Base-by-base conservation (phyloP, 2,888 invertebrate genomes). In the Argynnis bischoffii region DNA sequence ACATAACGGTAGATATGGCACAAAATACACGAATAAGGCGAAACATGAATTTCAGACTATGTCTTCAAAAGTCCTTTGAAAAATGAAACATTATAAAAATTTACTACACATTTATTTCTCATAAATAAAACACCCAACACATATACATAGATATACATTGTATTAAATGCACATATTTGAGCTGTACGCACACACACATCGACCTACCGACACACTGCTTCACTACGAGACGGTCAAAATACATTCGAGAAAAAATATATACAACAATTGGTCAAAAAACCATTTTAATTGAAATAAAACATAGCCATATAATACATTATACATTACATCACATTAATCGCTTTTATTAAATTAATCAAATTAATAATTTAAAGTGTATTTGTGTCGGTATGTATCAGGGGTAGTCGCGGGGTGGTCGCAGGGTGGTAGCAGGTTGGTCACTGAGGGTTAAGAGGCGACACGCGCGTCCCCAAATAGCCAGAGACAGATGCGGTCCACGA, bases 381-480 rank as follows among this genome's bases (percentile, higher is more conserved):
- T 41, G 11, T 41, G 8, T 41, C 11, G 35, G 35, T 41, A 41
- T 11, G 1, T 41, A 41, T 8, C 35, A 41, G 2, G 35, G 2
- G 11, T 41, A 41, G 35, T 41, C 11, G 35, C 11, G 8, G 11
- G 35, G 11, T 41, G 35, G 35, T 41, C 35, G 35, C 11, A 11
- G 74, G 78, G 76, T 15, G 75, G 72, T 72, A 54, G 16, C 5
- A n/a, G 50, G 6, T 2, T 41, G 11, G 35, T 41, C 35, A 11
- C 11, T 11, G 74, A n/a, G 50, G 6, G 50, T 51, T 51, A n/a
- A 16, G n/a, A 51, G 6, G 50, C 16, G 50, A 59, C 69, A 82
- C 94, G 94, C 55, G 97, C 97, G 88, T 97, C 97, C 31, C 98
- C 97, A 84, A 97, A 97, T 59, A 98, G 90, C 94, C 96, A 96